A percentile compares a stretch with the other conserved stretches of the same genome.
These are phyloP conservation scores for Dufourea novaeangliae DNA, from an alignment of 1,140 invertebrate species.

Conservation along the genomic window DNA sequence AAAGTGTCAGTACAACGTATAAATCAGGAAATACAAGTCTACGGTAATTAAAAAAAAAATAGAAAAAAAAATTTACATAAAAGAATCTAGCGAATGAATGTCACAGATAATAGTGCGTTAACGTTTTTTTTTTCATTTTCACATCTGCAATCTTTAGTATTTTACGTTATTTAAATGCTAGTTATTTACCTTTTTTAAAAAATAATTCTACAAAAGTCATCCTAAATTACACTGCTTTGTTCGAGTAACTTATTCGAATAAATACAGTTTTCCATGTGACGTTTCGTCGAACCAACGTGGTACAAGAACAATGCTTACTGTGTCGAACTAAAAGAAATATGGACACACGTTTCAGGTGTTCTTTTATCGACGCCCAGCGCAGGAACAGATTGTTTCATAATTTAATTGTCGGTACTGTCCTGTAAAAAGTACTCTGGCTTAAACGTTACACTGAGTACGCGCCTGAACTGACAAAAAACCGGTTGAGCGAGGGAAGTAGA, in stretches of 20 bases:
- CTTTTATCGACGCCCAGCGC: neutral
- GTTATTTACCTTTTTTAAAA: too few relatives aligned
- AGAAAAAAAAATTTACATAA: too few relatives aligned
- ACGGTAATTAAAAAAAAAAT: too few relatives aligned
- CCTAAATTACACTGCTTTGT: too few relatives aligned
- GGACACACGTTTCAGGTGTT: neutral
- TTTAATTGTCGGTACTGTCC: neutral
- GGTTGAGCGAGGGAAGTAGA: neutral
- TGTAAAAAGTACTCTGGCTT: constrained; percentile 29
- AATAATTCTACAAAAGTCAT: neutral
- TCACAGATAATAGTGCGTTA: too few relatives aligned
- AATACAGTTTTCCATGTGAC: neutral
- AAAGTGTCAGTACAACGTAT: too few relatives aligned
- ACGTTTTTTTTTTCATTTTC: too few relatives aligned
- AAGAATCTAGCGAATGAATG: too few relatives aligned
- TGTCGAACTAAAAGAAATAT: neutral
- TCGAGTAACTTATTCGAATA: too few relatives aligned
- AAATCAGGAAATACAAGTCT: too few relatives aligned
- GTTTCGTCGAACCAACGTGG: neutral
- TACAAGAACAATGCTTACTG: neutral
- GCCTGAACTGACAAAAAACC: neutral
- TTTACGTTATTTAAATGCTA: neutral
- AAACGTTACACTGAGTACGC: neutral
- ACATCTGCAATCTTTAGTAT: too few relatives aligned
- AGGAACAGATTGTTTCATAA: constrained; percentile 31